Base-by-base conservation (phyloP, 2,113 vertebrate species). In the Pontoporia blainvillei region DNA sequence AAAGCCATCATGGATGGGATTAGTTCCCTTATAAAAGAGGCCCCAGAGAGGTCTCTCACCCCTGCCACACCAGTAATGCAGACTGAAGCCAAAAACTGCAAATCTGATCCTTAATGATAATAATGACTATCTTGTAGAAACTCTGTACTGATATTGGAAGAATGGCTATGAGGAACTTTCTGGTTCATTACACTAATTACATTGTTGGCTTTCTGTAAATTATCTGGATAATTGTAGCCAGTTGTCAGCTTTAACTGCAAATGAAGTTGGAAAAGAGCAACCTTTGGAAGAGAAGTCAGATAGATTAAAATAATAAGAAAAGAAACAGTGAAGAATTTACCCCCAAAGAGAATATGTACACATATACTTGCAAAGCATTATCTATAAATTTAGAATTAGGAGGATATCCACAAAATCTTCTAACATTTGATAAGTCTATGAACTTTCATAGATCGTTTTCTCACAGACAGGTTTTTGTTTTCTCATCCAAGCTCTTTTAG, bases 131-230 rank as follows among this genome's bases (percentile, higher is more conserved):
- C 8, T 31, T 46, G 15, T 36, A 46, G 61, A 69, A 82, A 84
- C 1, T 49, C 52, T 78, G 7, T n/a, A 72, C 4, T 73, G 52
- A 52, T 61, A 78, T 66, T 61, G 29, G 46, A 66, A 96, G 31
- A 18, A 82, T 76, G 71, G 36, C 52, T 85, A 29, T 31, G 8
- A 75, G 59, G 21, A 5, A 54, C 54, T 88, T 91, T 94, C 46
- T 94, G 75, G 54, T 39, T n/a, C 67, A 81, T 83, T 86, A 81
- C 6, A 89, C 21, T 93, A 90, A 94, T 75, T 94, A 39, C 9
- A 31, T 85, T 86, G 23, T 71, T 73, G 31, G 27, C 2, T 90
- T 95, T 96, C 41, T 64, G 17, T 86, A 96, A 96, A 92, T 96
- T 90, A 72, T 89, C 12, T 86, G 49, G 46, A 59, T 95, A 96